Base-by-base conservation (phyloP, 2,797 vertebrate species). In the Paramormyrops hopkinsi region DNA sequence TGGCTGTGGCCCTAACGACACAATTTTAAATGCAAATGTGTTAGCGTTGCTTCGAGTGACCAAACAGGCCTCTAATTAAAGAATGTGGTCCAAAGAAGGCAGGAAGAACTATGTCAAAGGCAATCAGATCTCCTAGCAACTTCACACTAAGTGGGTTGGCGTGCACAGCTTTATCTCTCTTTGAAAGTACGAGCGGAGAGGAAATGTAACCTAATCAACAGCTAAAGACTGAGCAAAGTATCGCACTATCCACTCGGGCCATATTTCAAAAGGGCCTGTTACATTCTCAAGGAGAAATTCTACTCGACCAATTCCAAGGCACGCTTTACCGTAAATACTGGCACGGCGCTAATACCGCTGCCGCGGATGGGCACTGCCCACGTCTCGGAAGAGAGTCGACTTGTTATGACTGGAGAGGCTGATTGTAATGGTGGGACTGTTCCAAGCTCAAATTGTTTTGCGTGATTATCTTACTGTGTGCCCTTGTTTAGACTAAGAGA, bases 371-470 rank as follows among this genome's bases (percentile, higher is more conserved):
- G 59, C 89, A 89, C 90, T 22, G 37, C 85, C 89, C 46, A 29
- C 87, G 86, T 92, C 90, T 91, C 88, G 91, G 91, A 94, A 93
- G 90, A 89, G 82, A 91, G 89, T 83, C 62, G 90, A 7, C 93
- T 93, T 90, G 91, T 94, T 94, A 92, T 94, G 94, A 90, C 92
- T 95, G 91, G 89, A 0, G n/a, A 3, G 89, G 89, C 93, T 92
- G 91, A 94, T 93, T 92, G 92, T 91, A 94, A 92, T 88, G 54
- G 85, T 89, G 91, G 59, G 33, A 89, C 88, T 46, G 22, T 89
- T 93, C 92, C 93, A 92, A 62, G 88, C 89, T 91, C 91, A 87
- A 91, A 86, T 90, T 95, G 94, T 95, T 95, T 51, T 94, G 92
- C 92, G 92, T 92, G 90, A 91, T 90, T 88, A 90, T 91, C 92